phyloP scores from a whole-genome alignment of 2,888 invertebrate species.

The Chloroclysta siterata region DNA sequence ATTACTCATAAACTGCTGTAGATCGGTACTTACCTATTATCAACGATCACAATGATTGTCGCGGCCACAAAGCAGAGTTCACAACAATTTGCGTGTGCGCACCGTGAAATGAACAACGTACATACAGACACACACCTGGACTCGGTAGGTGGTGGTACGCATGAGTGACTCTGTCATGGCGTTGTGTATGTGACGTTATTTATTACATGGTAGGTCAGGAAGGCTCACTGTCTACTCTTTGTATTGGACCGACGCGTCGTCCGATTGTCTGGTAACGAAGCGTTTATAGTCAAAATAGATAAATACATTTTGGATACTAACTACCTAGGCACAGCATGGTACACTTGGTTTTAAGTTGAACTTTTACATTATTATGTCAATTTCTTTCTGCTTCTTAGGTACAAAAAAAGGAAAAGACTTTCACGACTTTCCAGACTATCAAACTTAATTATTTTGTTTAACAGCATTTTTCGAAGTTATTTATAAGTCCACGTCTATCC shows the following conservation, averaged over 20 bases:
- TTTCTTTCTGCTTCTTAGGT: no score
- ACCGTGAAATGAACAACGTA: conserved; percentile 74
- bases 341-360: neutral
- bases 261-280: neutral
- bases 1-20: conserved; percentile 11
- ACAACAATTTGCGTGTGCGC: conserved; percentile 62
- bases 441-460: no score
- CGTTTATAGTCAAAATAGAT: neutral
- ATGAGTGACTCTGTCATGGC: conserved; percentile 32
- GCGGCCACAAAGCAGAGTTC: conserved; percentile 41
- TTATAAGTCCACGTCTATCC: no score
- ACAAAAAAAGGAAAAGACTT: no score
- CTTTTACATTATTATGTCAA: no score
- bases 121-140: conserved; percentile 46
- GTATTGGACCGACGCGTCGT: conserved; percentile 1
- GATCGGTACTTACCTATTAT: conserved; percentile 4
- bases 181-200: conserved; percentile 26
- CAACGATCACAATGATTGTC: conserved; percentile 38
- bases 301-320: neutral
- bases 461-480: no score
- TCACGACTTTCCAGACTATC: no score
- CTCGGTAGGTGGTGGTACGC: conserved; percentile 41
- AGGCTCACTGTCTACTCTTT: conserved; percentile 16
- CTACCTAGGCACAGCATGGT: neutral
- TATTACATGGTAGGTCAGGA: conserved; percentile 33